Evolutionary conservation across 23 tunicate species (phyloP), one percentile per base, ranked within the genome.

Genomic region (Botrylloides violaceus): DNA sequence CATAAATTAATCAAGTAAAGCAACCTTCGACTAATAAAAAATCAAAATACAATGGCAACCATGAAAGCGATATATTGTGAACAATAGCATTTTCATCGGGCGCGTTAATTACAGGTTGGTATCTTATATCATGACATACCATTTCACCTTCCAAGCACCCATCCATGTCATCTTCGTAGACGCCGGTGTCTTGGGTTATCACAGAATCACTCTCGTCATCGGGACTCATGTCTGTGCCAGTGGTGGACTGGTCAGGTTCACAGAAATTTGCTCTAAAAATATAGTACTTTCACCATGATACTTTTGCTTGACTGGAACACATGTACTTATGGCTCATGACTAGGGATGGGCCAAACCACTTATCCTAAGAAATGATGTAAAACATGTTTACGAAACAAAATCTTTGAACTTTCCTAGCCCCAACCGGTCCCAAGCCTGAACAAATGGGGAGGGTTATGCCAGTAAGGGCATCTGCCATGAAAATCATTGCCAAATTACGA

Each of bases 141-240:
- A 63, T 27, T 27, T 63, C 70, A 63, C 35, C 35, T 63, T 63
- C 70, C 7, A 31, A 18, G 28, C 28, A 63, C 3, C 34, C 33
- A 19, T 63, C 70, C 15, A 43, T 7, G 4, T 63, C 35, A 63
- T 63, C 70, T 29, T 26, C 70, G 33, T 63, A 27, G 28, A 21
- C 64, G 6, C 28, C 64, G 7, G 64, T 59, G 33, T 63, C 70
- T 63, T 63, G 70, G 4, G 70, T 63, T 3, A 15, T 4, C 29
- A 28, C 35, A 3, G 70, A 63, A 3, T 3, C 70, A 19, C 35
- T 33, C 32, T 63, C 70, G 35, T 63, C 33, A 63, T 63, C 7
- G 12, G 9, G 53, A 43, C 53, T 7, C 15, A 15, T 43, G 15
- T 43, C 53, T 9, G 53, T 7, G 53, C 12, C 15, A 43, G 12